phyloP scores from a whole-genome alignment of 2,888 invertebrate genomes.

The Ophion slaviceki region DNA sequence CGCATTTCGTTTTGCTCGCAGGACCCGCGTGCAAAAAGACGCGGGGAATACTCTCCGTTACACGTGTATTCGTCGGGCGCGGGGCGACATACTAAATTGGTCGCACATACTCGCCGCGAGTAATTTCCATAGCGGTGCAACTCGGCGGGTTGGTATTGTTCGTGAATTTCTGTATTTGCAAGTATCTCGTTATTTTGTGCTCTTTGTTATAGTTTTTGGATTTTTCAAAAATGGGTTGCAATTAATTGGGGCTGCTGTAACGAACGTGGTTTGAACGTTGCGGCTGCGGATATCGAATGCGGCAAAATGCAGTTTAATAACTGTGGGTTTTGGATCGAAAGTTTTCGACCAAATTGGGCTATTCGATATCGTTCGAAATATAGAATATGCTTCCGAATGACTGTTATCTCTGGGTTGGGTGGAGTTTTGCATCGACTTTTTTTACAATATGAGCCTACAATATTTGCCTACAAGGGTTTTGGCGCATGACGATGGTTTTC shows the following conservation, averaged over 20 bases:
- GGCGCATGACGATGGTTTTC: no score
- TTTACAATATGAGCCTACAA: no score
- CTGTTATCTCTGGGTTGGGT: no score
- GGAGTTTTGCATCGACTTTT: no score
- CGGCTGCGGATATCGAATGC: neutral
- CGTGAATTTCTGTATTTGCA: neutral
- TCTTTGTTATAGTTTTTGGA: neutral
- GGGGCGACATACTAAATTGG: conserved; percentile 20
- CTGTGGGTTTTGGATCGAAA: neutral
- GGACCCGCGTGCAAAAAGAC: conserved; percentile 56
- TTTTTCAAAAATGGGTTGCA: no score
- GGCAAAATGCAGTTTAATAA: neutral
- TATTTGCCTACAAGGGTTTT: no score
- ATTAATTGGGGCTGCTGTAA: neutral
- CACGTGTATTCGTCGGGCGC: conserved; percentile 50
- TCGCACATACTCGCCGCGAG: neutral
- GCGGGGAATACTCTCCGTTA: conserved; percentile 46
- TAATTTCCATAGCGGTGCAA: neutral
- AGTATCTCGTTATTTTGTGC: neutral
- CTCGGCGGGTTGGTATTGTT: neutral
- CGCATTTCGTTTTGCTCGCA: conserved; percentile 38
- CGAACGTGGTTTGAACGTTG: neutral
- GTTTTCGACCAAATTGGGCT: neutral
- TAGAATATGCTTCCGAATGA: neutral
- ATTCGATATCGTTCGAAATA: neutral